Base-by-base conservation (phyloP, 1,140 invertebrate species). In the Laupala kohalensis region DNA sequence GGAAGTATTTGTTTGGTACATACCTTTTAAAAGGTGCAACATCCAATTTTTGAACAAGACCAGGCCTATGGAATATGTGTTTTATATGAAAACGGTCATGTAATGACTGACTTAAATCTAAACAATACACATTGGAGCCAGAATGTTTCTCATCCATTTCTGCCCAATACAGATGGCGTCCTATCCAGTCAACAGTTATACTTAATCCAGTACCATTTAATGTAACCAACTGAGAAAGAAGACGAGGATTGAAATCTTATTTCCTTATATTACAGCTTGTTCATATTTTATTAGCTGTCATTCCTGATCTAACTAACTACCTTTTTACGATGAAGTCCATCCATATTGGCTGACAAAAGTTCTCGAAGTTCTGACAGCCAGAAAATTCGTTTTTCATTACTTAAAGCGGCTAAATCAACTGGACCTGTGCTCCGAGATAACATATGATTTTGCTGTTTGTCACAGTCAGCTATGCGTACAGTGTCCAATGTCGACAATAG, bases 301-400 rank as follows among this genome's bases (percentile, higher is more conserved):
- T n/a, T n/a, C n/a, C n/a, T n/a, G n/a, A n/a, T n/a, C n/a, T n/a
- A n/a, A n/a, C n/a, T n/a, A 68, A 1, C 9, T 65, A 65, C 67
- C 75, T 90, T 87, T 0, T 83, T 85, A 2, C 81, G 83, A 19
- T 86, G 85, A 0, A 74, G 69, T 0, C 83, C 84, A 72, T 84
- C 83, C 6, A 88, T 79, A 72, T 86, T 81, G 0, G 88, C 87
- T 0, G 85, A 86, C 26, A 92, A 87, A 62, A 95, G 79, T 78
- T 93, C 89, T 70, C 90, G 86, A 75, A 90, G 86, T 75, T 92
- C 88, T 75, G 94, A 92, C 5, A 95, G 86, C 92, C 93, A 96
- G 74, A 90, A 93, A 9, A 94, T 82, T 62, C 88, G 85, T 69
- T 88, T 84, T 78, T 95, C 92, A 67, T 85, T 83, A n/a, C 84